phyloP scores from a whole-genome alignment of 2,113 vertebrate genomes.

The Anas platyrhynchos region DNA sequence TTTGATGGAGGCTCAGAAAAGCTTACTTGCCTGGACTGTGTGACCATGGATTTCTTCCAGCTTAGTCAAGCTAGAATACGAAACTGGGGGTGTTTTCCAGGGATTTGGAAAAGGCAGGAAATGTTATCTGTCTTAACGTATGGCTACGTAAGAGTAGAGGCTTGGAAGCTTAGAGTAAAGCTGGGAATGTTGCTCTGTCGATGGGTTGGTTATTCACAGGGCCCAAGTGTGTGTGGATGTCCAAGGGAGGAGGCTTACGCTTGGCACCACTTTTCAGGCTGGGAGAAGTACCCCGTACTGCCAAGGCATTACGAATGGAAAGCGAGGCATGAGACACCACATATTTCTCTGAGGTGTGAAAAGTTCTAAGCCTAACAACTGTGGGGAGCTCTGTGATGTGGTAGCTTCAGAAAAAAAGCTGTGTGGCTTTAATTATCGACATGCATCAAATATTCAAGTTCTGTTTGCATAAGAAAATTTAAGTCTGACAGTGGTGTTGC shows the following conservation, averaged over 20 bases:
- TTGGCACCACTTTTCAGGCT: background rate
- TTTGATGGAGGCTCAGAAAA: background rate
- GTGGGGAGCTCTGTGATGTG: background rate
- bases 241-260: background rate
- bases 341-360: background rate
- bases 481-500: background rate
- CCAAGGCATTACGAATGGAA: background rate
- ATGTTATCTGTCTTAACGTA: background rate
- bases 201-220: background rate
- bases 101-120: background rate
- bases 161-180: background rate
- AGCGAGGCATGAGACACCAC: conserved; percentile 2
- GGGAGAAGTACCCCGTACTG: background rate
- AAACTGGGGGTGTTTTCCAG: background rate
- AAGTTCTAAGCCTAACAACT: background rate
- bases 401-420: background rate
- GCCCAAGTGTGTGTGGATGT: background rate
- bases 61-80: background rate
- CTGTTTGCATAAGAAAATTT: conserved; percentile 1
- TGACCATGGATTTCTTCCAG: background rate
- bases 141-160: background rate
- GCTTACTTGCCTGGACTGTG: background rate
- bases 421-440: background rate
- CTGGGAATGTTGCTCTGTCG: background rate
- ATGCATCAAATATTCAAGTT: background rate